Conservation (phyloP, 2,888 invertebrate genomes). For the Yponomeuta malinellus region DNA sequence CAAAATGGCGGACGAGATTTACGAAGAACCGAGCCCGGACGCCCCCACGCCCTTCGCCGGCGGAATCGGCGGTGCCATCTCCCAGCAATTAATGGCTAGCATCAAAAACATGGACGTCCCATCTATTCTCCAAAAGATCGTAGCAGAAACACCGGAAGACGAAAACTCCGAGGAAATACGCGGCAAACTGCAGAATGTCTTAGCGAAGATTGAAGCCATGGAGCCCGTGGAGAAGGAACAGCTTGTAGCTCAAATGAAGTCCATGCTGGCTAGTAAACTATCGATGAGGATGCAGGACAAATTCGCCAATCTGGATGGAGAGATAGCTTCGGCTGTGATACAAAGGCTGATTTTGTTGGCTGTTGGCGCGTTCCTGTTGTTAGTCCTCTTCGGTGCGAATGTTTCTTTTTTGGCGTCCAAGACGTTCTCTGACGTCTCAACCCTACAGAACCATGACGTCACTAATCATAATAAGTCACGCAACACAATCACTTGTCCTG, state of each 20-base stretch:
- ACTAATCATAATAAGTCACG: too few species aligned
- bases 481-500: too few species aligned
- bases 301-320: slow-evolving; percentile 44
- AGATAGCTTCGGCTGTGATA: slow-evolving; percentile 42
- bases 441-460: too few species aligned
- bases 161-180: slow-evolving; percentile 45
- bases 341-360: slow-evolving; percentile 42
- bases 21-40: slow-evolving; percentile 24
- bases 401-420: background rate
- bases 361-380: slow-evolving; percentile 31
- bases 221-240: slow-evolving; percentile 43
- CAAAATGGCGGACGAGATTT: slow-evolving; percentile 34
- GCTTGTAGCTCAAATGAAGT: slow-evolving; percentile 51
- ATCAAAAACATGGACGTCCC: slow-evolving; percentile 54
- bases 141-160: slow-evolving; percentile 41
- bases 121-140: slow-evolving; percentile 48
- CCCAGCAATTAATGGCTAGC: slow-evolving; percentile 46
- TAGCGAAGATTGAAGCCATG: slow-evolving; percentile 39
- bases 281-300: slow-evolving; percentile 43
- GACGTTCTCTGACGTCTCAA: too few species aligned
- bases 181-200: slow-evolving; percentile 43
- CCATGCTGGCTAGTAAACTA: slow-evolving; percentile 45
- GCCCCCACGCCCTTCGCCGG: slow-evolving; percentile 24
- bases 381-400: slow-evolving; percentile 30
- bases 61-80: slow-evolving; percentile 40